Evolutionary conservation across 1,140 invertebrate genomes (phyloP), one percentile per base, ranked within the genome.

Genomic region (Leptinotarsa defecta): DNA sequence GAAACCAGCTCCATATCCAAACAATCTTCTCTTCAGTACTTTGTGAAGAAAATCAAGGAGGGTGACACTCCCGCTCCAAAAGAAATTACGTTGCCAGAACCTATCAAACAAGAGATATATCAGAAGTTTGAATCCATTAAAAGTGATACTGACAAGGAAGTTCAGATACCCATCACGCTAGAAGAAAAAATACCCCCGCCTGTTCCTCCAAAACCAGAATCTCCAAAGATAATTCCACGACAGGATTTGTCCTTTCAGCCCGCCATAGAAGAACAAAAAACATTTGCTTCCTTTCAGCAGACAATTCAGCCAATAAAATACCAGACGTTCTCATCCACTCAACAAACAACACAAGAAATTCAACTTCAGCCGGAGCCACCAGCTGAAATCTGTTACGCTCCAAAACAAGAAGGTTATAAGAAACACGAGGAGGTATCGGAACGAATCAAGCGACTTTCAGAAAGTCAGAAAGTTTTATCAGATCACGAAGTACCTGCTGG

Each of bases 351-450:
- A 17, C 78, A 83, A 65, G 88, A 89, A 76, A 88, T 92, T 61
- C 88, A 89, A 82, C 78, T 93, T 0, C 87, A 89, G 72, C 92
- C 92, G 1, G 92, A 92, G 82, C 90, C 92, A 27, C 91, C 92
- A 13, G 91, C 92, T n/a, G 90, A 93, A 85, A 91, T 93, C 20
- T 89, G 89, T 52, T 93, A 76, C 48, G 87, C 89, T 5, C 77
- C 80, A 13, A 75, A 74, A 61, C 85, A 85, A 0, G 87, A 90
- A 79, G 88, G 81, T 17, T 68, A 68, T n/a, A 72, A 77, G 48
- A 75, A 86, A 75, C 86, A 86, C 77, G 89, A 90, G 69, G 87
- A 90, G 27, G 86, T 92, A 15, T 88, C 88, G 20, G 86, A 90
- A 20, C 89, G 90, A 79, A 89, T 91, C 2, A 91, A 76, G 19